Percentiles rank a stretch among this genome's conserved stretches.
phyloP scores from a whole-genome alignment of 2,113 vertebrate species.

The Arvicanthis niloticus region DNA sequence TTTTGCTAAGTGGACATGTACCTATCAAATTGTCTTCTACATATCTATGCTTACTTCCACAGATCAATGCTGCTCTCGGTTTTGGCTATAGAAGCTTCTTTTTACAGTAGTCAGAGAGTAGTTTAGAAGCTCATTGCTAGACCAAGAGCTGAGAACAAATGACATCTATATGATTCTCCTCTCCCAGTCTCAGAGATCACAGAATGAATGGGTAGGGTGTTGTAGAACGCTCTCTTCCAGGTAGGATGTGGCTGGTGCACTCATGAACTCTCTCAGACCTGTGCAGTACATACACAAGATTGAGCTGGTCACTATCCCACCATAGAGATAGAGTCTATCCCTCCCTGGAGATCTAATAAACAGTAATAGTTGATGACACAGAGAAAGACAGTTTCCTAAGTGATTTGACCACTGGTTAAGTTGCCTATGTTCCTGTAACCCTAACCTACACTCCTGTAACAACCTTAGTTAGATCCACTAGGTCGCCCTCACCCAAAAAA shows the following conservation, averaged over 20 bases:
- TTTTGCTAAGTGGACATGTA: not conserved
- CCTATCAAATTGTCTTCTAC: not conserved
- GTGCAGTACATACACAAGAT: not conserved
- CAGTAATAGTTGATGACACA: not conserved
- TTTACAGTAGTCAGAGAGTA: not conserved
- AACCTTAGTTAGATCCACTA: not conserved
- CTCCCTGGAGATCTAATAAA: too few species aligned
- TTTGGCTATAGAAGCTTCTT: not conserved
- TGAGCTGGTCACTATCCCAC: not conserved
- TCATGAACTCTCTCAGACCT: not conserved
- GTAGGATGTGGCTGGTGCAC: too few species aligned
- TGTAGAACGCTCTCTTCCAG: not conserved
- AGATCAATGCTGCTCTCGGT: not conserved
- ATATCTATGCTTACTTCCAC: too few species aligned
- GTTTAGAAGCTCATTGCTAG: not conserved
- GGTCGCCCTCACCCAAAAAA: not conserved
- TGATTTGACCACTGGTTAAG: not conserved
- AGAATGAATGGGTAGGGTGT: not conserved
- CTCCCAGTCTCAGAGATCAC: not conserved
- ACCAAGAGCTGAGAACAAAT: not conserved
- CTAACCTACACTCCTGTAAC: not conserved
- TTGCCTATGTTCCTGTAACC: not conserved
- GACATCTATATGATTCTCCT: not conserved
- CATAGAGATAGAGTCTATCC: not conserved
- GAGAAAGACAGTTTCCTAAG: not conserved